Conservation (phyloP, 2,888 invertebrate genomes). For the Apomyelois bistriatella region DNA sequence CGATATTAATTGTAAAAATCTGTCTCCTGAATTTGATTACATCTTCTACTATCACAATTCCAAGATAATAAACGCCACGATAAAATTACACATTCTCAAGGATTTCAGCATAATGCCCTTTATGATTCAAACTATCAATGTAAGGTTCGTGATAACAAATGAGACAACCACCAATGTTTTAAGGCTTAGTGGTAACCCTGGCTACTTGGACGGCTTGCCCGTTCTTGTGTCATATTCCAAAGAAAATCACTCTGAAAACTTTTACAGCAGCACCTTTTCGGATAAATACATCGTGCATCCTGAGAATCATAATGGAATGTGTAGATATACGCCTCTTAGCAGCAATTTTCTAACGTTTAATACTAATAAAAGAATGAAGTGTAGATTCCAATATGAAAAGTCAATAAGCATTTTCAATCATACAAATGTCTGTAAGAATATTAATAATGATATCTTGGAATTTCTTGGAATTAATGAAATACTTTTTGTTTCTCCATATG, state of each 20-base stretch:
- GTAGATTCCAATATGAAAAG: constrained; percentile 42
- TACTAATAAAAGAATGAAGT: constrained; percentile 65
- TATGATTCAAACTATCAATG: constrained; percentile 50
- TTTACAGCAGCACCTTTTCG: constrained; percentile 41
- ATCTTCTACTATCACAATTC: constrained; percentile 51
- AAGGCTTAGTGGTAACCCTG: constrained; percentile 86
- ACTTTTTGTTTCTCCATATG: constrained; percentile 50
- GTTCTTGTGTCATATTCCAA: constrained; percentile 66
- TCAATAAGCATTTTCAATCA: constrained; percentile 31
- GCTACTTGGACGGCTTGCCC: constrained; percentile 84
- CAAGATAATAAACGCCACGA: constrained; percentile 51
- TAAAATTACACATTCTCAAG: constrained; percentile 48
- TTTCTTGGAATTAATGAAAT: constrained; percentile 36
- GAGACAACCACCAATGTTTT: constrained; percentile 41
- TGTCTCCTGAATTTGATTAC: constrained; percentile 56
- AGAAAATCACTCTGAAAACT: constrained; percentile 48
- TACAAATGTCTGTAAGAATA: constrained; percentile 42
- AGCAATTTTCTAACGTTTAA: constrained; percentile 68
- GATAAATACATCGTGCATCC: constrained; percentile 42
- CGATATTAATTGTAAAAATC: constrained; percentile 46
- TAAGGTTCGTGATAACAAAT: constrained; percentile 53
- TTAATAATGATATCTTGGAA: constrained; percentile 44
- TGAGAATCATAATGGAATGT: constrained; percentile 60
- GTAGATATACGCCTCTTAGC: constrained; percentile 48
- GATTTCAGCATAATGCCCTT: constrained; percentile 36